Evolutionary conservation across 30 jellyfish, hydroid and myxozoan genomes (phyloP).

Genomic region (Hydra vulgaris): DNA sequence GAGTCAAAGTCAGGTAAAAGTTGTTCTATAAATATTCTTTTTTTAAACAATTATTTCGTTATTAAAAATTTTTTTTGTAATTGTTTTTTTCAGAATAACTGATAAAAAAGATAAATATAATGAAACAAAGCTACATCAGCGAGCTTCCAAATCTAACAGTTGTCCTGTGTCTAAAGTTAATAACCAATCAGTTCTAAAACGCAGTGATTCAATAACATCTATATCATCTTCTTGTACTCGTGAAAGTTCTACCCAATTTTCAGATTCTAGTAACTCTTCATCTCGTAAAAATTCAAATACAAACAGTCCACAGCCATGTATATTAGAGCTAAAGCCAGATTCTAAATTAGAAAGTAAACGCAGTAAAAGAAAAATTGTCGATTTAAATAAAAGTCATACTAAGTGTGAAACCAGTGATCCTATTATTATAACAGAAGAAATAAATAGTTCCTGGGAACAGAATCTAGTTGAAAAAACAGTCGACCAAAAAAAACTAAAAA

Average conservation of each 20-base stretch:
- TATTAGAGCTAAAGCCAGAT: conserved; percentile 26
- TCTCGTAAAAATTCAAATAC: conserved; percentile 32
- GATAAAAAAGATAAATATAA: conserved; percentile 48
- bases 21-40: neutral
- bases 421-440: conserved; percentile 11
- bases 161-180: neutral
- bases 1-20: conserved; percentile 58
- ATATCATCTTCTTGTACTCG: neutral
- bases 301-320: conserved; percentile 13
- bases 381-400: neutral
- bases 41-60: neutral
- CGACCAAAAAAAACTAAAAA: conserved; percentile 20
- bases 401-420: conserved; percentile 19
- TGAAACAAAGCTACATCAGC: conserved; percentile 18
- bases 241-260: conserved; percentile 6
- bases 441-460: conserved; percentile 22
- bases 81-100: conserved; percentile 18
- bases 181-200: conserved; percentile 4
- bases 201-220: neutral
- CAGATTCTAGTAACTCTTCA: conserved; percentile 31
- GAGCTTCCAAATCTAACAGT: conserved; percentile 13
- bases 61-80: neutral
- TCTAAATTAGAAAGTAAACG: conserved; percentile 13
- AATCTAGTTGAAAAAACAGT: neutral
- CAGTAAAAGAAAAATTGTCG: conserved; percentile 18